These are phyloP conservation scores for Ptychadena robeensis DNA, from an alignment of 2,797 vertebrate genomes.

Conservation along the genomic window DNA sequence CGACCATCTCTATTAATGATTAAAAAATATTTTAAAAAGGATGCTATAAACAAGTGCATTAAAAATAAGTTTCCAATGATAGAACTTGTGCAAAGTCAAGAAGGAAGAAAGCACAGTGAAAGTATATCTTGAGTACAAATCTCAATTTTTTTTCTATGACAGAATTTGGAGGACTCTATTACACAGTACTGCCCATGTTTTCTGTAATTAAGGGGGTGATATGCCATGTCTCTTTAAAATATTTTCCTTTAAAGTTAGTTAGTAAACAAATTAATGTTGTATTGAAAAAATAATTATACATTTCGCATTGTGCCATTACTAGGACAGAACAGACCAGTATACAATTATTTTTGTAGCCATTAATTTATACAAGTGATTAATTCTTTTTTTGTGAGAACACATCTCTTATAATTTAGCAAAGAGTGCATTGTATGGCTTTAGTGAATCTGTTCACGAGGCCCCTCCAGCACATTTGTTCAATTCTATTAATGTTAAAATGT, in stretches of 20 bases:
- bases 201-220: too few relatives aligned
- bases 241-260: neutral
- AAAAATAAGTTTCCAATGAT: too few relatives aligned
- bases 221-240: neutral
- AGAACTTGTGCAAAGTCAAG: too few relatives aligned
- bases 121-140: neutral
- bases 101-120: neutral
- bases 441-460: slow-evolving; percentile 44
- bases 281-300: neutral
- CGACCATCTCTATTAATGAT: too few relatives aligned
- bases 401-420: slow-evolving; percentile 34
- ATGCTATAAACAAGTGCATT: too few relatives aligned
- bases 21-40: too few relatives aligned
- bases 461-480: slow-evolving; percentile 54
- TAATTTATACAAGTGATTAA: slow-evolving; percentile 6
- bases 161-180: neutral
- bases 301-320: neutral
- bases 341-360: slow-evolving; percentile 25
- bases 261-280: neutral
- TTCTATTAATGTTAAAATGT: slow-evolving; percentile 59
- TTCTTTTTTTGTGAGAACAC: slow-evolving; percentile 33
- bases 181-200: neutral
- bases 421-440: slow-evolving; percentile 22
- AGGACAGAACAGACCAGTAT: slow-evolving; percentile 5
- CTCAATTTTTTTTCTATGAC: neutral